Base-by-base conservation (phyloP, 1,140 invertebrate species). In the Drosophila aff. region DNA sequence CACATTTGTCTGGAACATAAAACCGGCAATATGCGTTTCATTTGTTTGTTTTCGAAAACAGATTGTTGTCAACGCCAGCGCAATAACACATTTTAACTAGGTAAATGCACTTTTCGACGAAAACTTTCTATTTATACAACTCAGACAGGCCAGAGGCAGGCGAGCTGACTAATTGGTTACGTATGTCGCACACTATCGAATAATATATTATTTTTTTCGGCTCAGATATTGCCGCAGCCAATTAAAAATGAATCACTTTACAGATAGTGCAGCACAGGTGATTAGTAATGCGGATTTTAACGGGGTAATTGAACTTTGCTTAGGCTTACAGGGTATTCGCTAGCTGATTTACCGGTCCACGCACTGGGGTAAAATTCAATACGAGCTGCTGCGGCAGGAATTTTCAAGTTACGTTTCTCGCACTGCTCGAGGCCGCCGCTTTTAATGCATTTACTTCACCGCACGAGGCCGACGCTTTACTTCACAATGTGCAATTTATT, bases 61-160 rank as follows among this genome's bases (percentile, higher is more conserved):
- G 7, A 23, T 64, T 69, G 67, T 23, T 49, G 28, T 52, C 57
- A 26, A 41, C 36, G 23, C 46, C 53, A 43, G 47, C 44, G 11
- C 52, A 69, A 46, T 41, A 38, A n/a, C 13, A n/a, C 13, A 43
- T 38, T 38, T 50, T 52, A 31, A 21, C 47, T 53, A 23, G 28
- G 8, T 6, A 63, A 65, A 31, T 71, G 67, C 67, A 68, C 40
- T 50, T 68, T 47, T 50, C n/a, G 21, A 18, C 21, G 13, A 16
- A 28, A 72, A 73, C 71, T 74, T 74, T 74, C 71, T 74, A 74
- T 74, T 74, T 74, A 43, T 36, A 57, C 33, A 18, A 16, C 28
- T 13, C 3, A 1, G 11, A 13, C 38, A 7, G 16, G 28, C 10
- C 44, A 33, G 16, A 21, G 9, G 33, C 8, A n/a, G 10, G 43